Evolutionary conservation across 2,797 vertebrate genomes (phyloP), one percentile per base, ranked within the genome.

Genomic region (Mallotus villosus): DNA sequence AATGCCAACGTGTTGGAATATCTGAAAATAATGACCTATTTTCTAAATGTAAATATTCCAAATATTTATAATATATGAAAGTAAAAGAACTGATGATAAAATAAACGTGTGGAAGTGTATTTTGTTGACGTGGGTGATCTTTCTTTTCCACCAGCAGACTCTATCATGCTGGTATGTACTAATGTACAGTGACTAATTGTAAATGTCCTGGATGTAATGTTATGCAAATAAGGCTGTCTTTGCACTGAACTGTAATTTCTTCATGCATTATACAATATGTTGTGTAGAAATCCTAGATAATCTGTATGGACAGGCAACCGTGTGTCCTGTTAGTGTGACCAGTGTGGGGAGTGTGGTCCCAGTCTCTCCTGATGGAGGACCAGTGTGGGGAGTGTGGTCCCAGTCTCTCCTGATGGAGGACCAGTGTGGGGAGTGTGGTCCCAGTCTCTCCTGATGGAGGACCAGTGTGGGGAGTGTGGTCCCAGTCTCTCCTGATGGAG

Each of bases 31-130:
- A 91, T 90, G 86, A 90, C 93, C 88, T 94, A 95, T 97, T 98
- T 98, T 98, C 89, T 94, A 94, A 89, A 76, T 97, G 94, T 97
- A 95, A 91, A 95, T 96, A 95, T 89, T 89, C 90, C 91, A 80
- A 91, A 89, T 95, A 96, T 97, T 98, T 98, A 95, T 96, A 95
- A 94, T 88, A 88, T 92, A 91, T 84, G 88, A 90, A 80, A 94
- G 91, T 95, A 91, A 96, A 92, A 91, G 83, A 90, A 91, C 91
- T 90, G 87, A 90, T 92, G 81, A 70, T 78, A 89, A 80, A 61
- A 78, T 64, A 24, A 67, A 51, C 71, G 70, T 74, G 53, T 79
- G 65, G 27, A 72, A 57, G 60, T 81, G 81, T 71, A 70, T 83
- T 64, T 85, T 68, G 84, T 70, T 74, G 55, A 63, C 32, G 29